A percentile compares a stretch with the other conserved stretches of the same genome.
These are phyloP conservation scores for Calonectris borealis DNA, from an alignment of 2,113 vertebrate species.

Conservation along the genomic window DNA sequence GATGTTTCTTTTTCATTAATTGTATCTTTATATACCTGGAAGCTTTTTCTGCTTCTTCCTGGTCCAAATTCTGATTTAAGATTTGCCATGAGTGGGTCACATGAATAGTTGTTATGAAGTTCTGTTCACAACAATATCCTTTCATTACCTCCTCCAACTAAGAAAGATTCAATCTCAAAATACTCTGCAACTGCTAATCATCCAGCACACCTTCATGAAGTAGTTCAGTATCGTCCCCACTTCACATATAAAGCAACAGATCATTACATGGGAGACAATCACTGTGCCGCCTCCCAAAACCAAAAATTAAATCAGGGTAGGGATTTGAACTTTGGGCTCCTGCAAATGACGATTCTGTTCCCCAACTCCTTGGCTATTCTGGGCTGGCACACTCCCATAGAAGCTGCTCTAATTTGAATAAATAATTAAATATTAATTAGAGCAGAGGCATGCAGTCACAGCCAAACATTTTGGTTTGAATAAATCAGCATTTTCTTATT, in stretches of 20 bases:
- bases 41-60: not conserved
- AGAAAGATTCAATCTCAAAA: not conserved
- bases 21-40: not conserved
- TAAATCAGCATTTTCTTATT: not conserved
- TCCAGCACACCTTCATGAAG: not conserved
- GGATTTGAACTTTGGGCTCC: not conserved
- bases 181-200: not conserved
- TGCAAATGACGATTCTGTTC: not conserved
- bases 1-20: not conserved
- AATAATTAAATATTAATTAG: slow-evolving; percentile 45
- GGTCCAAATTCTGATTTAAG: not conserved
- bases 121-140: not conserved
- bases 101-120: not conserved
- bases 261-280: not conserved
- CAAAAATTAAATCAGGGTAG: not conserved
- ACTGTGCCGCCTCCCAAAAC: not conserved
- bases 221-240: not conserved
- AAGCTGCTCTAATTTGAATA: not conserved
- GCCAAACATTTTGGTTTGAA: not conserved
- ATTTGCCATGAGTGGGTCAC: not conserved
- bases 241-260: not conserved
- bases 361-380: not conserved
- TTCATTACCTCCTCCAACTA: not conserved
- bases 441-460: not conserved
- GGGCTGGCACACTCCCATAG: not conserved